Evolutionary conservation across 2,797 vertebrate genomes (phyloP).

Genomic region (Artibeus lituratus): DNA sequence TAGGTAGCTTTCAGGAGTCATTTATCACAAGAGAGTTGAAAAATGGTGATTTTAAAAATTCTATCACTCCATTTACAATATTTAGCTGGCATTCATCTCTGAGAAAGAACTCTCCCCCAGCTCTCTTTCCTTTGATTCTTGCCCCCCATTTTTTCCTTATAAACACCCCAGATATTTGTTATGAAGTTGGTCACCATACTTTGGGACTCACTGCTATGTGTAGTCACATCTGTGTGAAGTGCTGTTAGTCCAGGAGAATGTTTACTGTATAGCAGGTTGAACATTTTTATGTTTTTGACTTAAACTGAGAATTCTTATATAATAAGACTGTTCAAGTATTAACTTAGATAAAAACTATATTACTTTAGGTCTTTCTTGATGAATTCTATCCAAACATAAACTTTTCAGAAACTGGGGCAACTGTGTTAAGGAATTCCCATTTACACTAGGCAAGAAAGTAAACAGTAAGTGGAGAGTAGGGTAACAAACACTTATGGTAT

Average conservation of each 20-base stretch:
- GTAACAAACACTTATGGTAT: constrained; percentile 90
- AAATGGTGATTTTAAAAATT: constrained; percentile 8
- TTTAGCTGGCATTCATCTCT: constrained; percentile 1
- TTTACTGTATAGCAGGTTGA: background rate
- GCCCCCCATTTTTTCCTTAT: background rate
- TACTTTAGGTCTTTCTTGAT: constrained; percentile 63
- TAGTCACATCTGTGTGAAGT: background rate
- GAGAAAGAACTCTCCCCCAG: background rate
- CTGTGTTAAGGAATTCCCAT: constrained; percentile 84
- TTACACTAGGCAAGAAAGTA: constrained; percentile 84
- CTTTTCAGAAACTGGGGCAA: constrained; percentile 80
- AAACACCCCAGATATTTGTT: constrained; percentile 24
- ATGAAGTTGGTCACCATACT: background rate
- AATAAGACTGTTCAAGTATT: constrained; percentile 29
- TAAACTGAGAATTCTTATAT: constrained; percentile 46
- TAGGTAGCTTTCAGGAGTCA: background rate
- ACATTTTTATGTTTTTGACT: constrained; percentile 41
- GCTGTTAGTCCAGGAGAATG: background rate
- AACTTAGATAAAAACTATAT: constrained; percentile 59
- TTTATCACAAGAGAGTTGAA: background rate
- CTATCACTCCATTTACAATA: background rate
- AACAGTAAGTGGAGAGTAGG: constrained; percentile 88
- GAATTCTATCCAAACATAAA: constrained; percentile 65
- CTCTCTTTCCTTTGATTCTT: background rate
- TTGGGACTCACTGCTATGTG: background rate